Base-by-base conservation (phyloP, 2,888 invertebrate species). In the Conomelus anceps region DNA sequence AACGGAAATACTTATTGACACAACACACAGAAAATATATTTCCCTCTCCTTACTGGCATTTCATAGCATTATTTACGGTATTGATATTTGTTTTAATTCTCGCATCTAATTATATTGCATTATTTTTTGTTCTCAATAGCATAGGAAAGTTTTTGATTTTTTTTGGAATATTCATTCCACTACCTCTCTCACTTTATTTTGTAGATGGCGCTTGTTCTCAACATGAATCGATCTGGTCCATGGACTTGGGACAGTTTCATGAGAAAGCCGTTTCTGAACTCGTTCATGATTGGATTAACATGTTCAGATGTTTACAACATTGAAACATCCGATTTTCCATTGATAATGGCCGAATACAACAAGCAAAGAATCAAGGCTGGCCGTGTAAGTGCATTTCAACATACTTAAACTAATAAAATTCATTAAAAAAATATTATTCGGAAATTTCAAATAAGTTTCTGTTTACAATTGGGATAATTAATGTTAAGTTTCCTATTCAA, bases 211-310 rank as follows among this genome's bases (percentile, higher is more conserved):
- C 63, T 63, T 1, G 63, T 63, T 4, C 63, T 63, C 3, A 63
- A 63, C n/a, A n/a, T 63, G 3, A 63, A 63, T n/a, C 63, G 63
- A n/a, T 63, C 63, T 29, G 29, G 22, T 6, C 29, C n/a, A 4
- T 87, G 87, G 87, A 87, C 87, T 29, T 87, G 87, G 87, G 22
- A 87, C 3, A 87, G 22, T 22, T 87, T 87, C 41, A 87, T 87
- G 22, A 87, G 41, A 4, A 34, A 29, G 17, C 87, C 24, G 22
- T 41, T 22, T 34, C 13, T 87, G 22, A 23, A 22, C 23, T 9
- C 29, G 23, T 29, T 87, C 22, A 20, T 29, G 20, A 87, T 22
- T 29, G 87, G 87, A 1, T 11, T 87, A n/a, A 87, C 29, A 20
- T 87, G 87, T 29, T 29, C 29, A 3, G 34, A 87, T 87, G 26